A percentile compares a stretch with the other conserved stretches of the same genome.
Evolutionary conservation across 2,888 invertebrate genomes (phyloP).

Genomic region (Scaptomyza flava): DNA sequence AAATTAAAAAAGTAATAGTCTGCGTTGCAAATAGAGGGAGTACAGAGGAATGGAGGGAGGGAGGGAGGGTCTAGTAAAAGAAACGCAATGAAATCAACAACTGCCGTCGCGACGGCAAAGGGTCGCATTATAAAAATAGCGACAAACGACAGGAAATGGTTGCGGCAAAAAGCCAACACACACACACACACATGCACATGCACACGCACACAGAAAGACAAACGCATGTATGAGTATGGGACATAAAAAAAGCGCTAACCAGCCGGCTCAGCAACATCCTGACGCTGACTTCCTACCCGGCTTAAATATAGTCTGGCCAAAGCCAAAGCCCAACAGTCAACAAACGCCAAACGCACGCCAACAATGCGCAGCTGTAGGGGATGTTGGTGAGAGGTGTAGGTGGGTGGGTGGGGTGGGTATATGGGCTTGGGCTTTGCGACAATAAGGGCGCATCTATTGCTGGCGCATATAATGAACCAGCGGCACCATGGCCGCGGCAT

Average conservation of each 20-base stretch:
- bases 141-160: constrained; percentile 76
- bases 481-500: constrained; percentile 64
- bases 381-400: not conserved
- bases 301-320: constrained; percentile 69
- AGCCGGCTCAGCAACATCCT: constrained; percentile 57
- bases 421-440: constrained; percentile 11
- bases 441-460: constrained; percentile 60
- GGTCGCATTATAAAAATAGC: constrained; percentile 72
- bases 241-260: constrained; percentile 48
- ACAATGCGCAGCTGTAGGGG: constrained; percentile 19
- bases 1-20: constrained; percentile 56
- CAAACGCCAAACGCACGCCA: constrained; percentile 68
- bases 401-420: not conserved
- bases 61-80: not conserved
- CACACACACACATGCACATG: constrained; percentile 23
- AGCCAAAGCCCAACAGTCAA: constrained; percentile 69
- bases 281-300: constrained; percentile 68
- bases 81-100: constrained; percentile 62
- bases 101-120: constrained; percentile 50
- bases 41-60: not conserved
- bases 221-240: constrained; percentile 28
- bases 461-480: constrained; percentile 71
- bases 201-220: constrained; percentile 14
- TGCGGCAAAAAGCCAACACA: constrained; percentile 49
- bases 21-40: not conserved